These are phyloP conservation scores for Macrostomum lignano DNA, from an alignment of 1,140 invertebrate species.

Conservation along the genomic window DNA sequence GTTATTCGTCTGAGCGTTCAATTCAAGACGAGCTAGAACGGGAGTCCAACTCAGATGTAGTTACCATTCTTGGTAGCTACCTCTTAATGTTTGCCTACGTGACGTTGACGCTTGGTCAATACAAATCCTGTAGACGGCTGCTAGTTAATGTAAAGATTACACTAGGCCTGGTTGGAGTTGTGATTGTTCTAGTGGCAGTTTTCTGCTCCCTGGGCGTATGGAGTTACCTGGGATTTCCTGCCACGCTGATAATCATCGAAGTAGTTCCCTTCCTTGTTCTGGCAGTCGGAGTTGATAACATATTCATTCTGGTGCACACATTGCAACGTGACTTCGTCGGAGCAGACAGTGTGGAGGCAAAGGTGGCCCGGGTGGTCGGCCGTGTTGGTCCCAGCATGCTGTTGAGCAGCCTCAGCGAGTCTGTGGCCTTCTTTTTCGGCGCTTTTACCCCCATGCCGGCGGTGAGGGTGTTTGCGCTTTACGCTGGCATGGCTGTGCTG, in stretches of 20 bases:
- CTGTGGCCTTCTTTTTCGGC: conserved; percentile 54
- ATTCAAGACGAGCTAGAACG: conserved; percentile 75
- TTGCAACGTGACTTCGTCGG: too few species aligned
- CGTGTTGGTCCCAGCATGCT: conserved; percentile 61
- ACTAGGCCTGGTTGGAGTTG: conserved; percentile 51
- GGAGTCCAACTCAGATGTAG: conserved; percentile 59
- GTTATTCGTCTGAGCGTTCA: too few species aligned
- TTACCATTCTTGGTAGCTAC: conserved; percentile 72
- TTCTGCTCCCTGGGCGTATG: conserved; percentile 50
- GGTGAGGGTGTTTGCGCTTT: conserved; percentile 75
- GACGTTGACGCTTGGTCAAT: conserved; percentile 58
- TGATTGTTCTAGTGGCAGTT: conserved; percentile 53
- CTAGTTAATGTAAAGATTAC: conserved; percentile 54
- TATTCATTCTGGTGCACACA: conserved; percentile 58
- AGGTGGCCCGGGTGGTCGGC: conserved; percentile 47
- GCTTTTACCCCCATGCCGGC: conserved; percentile 85
- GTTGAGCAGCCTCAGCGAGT: conserved; percentile 50
- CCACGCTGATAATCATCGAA: conserved; percentile 62
- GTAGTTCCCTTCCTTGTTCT: conserved; percentile 70
- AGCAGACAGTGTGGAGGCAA: too few species aligned
- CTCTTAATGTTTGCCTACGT: conserved; percentile 92
- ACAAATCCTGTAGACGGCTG: conserved; percentile 37
- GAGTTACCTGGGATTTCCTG: conserved; percentile 43
- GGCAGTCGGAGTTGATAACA: conserved; percentile 73
- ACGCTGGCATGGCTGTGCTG: conserved; percentile 70